Percentiles rank a stretch among this genome's conserved stretches.
Conservation (phyloP, 1,140 invertebrate species). For the Papilio xuthus region DNA sequence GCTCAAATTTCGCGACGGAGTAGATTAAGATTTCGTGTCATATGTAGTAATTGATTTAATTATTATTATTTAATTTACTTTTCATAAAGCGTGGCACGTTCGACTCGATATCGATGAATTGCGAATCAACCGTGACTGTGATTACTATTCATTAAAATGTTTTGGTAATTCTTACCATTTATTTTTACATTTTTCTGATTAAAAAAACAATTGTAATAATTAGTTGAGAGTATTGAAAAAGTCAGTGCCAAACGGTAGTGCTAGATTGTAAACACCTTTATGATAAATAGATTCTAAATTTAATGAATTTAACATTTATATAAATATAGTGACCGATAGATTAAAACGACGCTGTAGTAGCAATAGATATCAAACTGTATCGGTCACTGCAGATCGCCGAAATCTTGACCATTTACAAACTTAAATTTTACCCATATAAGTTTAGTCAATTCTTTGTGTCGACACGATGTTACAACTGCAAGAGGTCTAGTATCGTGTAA, state of each 20-base stretch:
- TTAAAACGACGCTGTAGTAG: not conserved
- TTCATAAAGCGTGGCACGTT: slow-evolving; percentile 70
- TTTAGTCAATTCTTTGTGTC: slow-evolving; percentile 79
- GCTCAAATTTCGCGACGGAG: slow-evolving; percentile 77
- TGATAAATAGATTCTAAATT: slow-evolving; percentile 65
- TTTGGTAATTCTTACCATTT: slow-evolving; percentile 39
- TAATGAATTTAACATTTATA: slow-evolving; percentile 51
- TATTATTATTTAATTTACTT: slow-evolving; percentile 64
- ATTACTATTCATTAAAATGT: slow-evolving; percentile 62
- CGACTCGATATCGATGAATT: slow-evolving; percentile 58
- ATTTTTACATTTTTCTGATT: slow-evolving; percentile 69
- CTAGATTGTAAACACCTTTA: slow-evolving; percentile 71
- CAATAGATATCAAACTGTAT: slow-evolving; percentile 55
- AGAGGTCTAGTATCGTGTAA: slow-evolving; percentile 75
- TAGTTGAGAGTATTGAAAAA: slow-evolving; percentile 70
- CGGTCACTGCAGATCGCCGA: slow-evolving; percentile 76
- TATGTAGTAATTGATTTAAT: slow-evolving; percentile 74
- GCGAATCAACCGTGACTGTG: slow-evolving; percentile 73
- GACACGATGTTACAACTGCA: slow-evolving; percentile 72
- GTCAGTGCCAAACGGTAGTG: slow-evolving; percentile 80
- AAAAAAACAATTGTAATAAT: slow-evolving; percentile 64
- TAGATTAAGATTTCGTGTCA: slow-evolving; percentile 80
- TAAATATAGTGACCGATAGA: slow-evolving; percentile 40
- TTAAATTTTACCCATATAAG: slow-evolving; percentile 79
- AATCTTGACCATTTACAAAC: slow-evolving; percentile 80